Percentiles rank a stretch among this genome's conserved stretches.
Conservation (phyloP, 2,797 vertebrate genomes). For the Scolopax bukidnonensis region DNA sequence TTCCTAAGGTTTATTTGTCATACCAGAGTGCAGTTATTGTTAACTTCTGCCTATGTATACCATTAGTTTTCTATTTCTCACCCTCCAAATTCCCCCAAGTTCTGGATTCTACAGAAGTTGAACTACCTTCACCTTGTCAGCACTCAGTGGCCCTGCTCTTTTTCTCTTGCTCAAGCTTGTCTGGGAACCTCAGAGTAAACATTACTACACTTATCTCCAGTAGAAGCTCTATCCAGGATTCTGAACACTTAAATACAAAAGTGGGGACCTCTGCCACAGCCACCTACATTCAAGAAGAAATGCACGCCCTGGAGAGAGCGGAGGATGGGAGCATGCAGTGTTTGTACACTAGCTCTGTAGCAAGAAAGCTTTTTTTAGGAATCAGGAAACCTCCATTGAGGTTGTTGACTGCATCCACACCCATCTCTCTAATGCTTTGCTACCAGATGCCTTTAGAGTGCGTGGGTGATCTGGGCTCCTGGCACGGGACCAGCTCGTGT, state of each 20-base stretch:
- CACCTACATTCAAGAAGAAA: not conserved
- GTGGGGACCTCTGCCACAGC: not conserved
- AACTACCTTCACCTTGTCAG: not conserved
- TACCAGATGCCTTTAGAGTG: not conserved
- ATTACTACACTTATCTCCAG: not conserved
- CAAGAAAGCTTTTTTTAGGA: not conserved
- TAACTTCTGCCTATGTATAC: not conserved
- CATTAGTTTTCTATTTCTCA: not conserved
- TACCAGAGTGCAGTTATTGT: fast-evolving
- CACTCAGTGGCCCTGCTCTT: not conserved
- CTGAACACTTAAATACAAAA: not conserved
- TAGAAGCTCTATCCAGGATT: not conserved
- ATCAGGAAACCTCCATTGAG: not conserved
- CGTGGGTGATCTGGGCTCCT: not conserved
- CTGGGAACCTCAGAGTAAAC: conserved; percentile 28
- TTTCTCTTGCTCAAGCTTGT: not conserved
- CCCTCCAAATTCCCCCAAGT: not conserved
- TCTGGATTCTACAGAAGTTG: not conserved
- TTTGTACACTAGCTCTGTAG: not conserved
- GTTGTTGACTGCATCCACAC: not conserved
- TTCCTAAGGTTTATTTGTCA: not conserved
- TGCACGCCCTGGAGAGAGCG: fast-evolving
- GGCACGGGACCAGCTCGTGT: not conserved
- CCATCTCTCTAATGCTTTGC: not conserved
- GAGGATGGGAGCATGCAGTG: fast-evolving